Conservation (phyloP, 2,888 invertebrate genomes). For the Archips crataeganus region DNA sequence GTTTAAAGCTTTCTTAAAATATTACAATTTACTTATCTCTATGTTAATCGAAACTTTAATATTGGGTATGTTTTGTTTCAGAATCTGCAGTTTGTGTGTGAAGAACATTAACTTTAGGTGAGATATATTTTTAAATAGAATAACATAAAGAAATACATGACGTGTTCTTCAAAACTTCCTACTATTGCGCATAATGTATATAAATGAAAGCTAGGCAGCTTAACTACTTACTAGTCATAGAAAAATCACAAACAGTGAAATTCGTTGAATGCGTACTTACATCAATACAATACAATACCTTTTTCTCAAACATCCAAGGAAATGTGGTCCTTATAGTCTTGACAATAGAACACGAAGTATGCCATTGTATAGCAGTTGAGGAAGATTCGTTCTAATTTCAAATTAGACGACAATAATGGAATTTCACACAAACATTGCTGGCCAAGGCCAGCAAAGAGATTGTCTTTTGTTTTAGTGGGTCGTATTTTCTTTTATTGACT, state of each 20-base stretch:
- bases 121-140: not conserved
- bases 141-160: not conserved
- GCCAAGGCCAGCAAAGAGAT: too few species aligned
- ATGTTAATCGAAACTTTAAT: not conserved
- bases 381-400: too few species aligned
- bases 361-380: too few species aligned
- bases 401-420: too few species aligned
- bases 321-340: too few species aligned
- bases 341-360: too few species aligned
- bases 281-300: not conserved
- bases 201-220: not conserved
- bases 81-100: slow-evolving; percentile 30
- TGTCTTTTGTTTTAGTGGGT: too few species aligned
- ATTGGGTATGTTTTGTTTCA: slow-evolving; percentile 29
- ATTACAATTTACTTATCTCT: not conserved
- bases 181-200: not conserved
- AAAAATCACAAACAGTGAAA: not conserved
- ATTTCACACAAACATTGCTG: too few species aligned
- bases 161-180: not conserved
- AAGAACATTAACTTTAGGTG: slow-evolving; percentile 30
- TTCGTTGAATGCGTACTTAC: not conserved
- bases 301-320: too few species aligned
- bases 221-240: not conserved
- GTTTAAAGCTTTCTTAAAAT: not conserved
- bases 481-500: too few species aligned